Base-by-base conservation (phyloP, 92 coral and sea anemone species). In the Diadumene lineata region DNA sequence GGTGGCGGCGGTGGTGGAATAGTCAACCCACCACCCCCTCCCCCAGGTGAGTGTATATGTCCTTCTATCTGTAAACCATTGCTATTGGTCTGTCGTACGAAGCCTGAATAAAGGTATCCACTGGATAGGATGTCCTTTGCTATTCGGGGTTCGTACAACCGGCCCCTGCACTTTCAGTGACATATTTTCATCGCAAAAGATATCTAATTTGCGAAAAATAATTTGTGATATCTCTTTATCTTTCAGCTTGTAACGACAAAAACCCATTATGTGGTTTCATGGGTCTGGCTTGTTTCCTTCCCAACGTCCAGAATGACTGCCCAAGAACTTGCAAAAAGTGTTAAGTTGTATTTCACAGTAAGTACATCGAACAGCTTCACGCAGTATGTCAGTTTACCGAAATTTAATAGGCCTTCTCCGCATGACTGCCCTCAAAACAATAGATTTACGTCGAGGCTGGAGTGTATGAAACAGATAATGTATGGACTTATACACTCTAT, bases 1-100 rank as follows among this genome's bases (percentile, higher is more conserved):
- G 88, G 87, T 0, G 92, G 87, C 1, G 91, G 91, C 23, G 86
- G 72, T 11, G 76, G 82, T 32, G 84, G 60, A 53, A n/a, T n/a
- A n/a, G n/a, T n/a, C n/a, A n/a, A n/a, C n/a, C n/a, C n/a, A n/a
- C n/a, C n/a, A n/a, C n/a, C n/a, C n/a, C n/a, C n/a, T n/a, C n/a
- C n/a, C n/a, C n/a, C n/a, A n/a, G n/a, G n/a, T 44, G 51, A 44
- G 17, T 44, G 17, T 44, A 17, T 9, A 9, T 8, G 17, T 44
- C 9, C 51, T 44, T 44, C 10, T 44, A 17, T 44, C 9, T 44
- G 51, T 17, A 44, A 44, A 44, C 9, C 51, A 17, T 44, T 44
- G 9, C 17, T 17, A 9, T 44, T 44, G 51, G 10, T 44, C 10
- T 9, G 17, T 8, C 9, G 17, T 44, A 44, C 9, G 51, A 8